These are phyloP conservation scores for Gymnoscopelus braueri DNA, from an alignment of 2,797 vertebrate species.

Conservation along the genomic window DNA sequence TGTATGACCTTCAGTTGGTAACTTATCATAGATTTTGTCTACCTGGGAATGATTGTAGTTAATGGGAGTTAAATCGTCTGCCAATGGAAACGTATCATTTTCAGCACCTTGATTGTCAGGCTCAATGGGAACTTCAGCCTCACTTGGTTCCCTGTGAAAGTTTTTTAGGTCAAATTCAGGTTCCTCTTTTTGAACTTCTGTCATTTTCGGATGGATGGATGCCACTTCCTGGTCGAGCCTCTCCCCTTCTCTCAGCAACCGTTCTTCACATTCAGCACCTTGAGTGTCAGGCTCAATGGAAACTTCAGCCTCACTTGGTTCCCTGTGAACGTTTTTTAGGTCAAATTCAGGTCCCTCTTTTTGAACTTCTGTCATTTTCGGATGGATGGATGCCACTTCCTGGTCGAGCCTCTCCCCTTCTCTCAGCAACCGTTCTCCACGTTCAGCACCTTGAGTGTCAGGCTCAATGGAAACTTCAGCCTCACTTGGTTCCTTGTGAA, in stretches of 20 bases:
- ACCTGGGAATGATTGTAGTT: constrained; percentile 24
- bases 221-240: too few species aligned
- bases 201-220: too few species aligned
- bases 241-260: too few species aligned
- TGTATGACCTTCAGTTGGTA: background rate
- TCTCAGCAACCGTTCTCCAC: constrained; percentile 74
- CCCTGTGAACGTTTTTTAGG: background rate
- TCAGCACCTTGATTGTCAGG: background rate
- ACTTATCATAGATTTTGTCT: constrained; percentile 1
- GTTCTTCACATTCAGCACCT: too few species aligned
- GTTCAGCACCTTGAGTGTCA: background rate
- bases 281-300: background rate
- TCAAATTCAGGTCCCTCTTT: background rate
- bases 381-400: constrained; percentile 36
- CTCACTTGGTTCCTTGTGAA: background rate
- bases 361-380: constrained; percentile 40
- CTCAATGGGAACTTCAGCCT: too few species aligned
- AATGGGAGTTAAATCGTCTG: constrained; percentile 14
- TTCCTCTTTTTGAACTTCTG: too few species aligned
- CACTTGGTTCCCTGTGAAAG: too few species aligned
- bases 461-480: background rate
- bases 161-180: too few species aligned
- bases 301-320: constrained; percentile 1
- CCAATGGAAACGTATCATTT: constrained; percentile 2
- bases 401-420: constrained; percentile 76